These are phyloP conservation scores for Epinephelus awoara DNA, from an alignment of 2,797 vertebrate genomes.

Conservation along the genomic window DNA sequence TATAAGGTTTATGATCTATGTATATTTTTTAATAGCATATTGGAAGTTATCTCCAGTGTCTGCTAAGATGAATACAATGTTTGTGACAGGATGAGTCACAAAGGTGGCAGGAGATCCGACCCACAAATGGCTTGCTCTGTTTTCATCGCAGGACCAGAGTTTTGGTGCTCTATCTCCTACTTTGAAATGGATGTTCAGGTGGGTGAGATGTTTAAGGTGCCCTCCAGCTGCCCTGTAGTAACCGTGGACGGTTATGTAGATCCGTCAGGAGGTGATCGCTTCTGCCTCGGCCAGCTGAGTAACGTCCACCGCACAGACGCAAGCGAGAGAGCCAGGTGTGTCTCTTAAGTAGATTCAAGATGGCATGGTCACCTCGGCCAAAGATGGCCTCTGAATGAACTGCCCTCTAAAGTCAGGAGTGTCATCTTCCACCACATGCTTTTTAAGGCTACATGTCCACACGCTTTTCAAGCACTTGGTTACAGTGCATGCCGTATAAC, in stretches of 20 bases:
- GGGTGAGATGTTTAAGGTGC: constrained; percentile 89
- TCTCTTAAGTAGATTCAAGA: background rate
- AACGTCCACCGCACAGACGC: constrained; percentile 87
- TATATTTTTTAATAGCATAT: background rate
- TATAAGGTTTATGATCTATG: background rate
- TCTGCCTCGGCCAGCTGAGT: constrained; percentile 88
- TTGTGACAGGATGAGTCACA: background rate
- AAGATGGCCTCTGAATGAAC: no score
- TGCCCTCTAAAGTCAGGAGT: no score
- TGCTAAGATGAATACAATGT: background rate
- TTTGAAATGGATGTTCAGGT: constrained; percentile 89
- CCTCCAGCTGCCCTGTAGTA: constrained; percentile 85
- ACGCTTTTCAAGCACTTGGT: no score
- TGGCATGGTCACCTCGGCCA: no score
- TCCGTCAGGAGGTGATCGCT: constrained; percentile 86
- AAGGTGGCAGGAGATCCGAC: background rate
- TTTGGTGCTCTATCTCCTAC: constrained; percentile 88
- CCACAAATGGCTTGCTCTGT: background rate
- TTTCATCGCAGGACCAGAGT: constrained; percentile 83
- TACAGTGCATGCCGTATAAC: no score
- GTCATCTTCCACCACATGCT: no score
- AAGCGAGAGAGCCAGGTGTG: constrained; percentile 85
- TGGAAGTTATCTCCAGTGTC: background rate
- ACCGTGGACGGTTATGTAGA: constrained; percentile 87
- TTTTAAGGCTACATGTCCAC: no score